These are phyloP conservation scores for Catostylus mosaicus DNA, from an alignment of 30 jellyfish, hydroid and myxozoan species.

Conservation along the genomic window DNA sequence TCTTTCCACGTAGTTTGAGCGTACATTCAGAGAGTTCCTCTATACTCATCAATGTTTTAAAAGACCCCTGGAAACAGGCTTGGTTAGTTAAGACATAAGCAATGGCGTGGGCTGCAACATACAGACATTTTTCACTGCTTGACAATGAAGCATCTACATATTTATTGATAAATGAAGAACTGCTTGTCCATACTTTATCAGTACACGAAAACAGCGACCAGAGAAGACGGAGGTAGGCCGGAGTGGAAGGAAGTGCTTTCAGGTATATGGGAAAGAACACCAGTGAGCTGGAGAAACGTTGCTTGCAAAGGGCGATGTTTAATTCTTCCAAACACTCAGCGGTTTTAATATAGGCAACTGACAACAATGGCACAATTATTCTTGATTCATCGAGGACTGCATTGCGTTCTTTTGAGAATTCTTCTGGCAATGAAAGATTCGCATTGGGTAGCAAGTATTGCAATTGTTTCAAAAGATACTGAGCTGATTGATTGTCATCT, in stretches of 20 bases:
- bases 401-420: conserved; percentile 42
- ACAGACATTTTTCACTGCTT: conserved; percentile 34
- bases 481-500: conserved; percentile 17
- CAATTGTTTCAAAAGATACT: conserved; percentile 26
- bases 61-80: conserved; percentile 32
- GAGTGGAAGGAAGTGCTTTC: conserved; percentile 66
- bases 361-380: conserved; percentile 73
- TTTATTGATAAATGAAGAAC: neutral
- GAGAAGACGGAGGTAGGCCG: conserved; percentile 83
- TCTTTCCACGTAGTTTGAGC: conserved; percentile 29
- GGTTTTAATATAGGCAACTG: conserved; percentile 27
- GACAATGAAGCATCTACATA: neutral
- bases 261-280: conserved; percentile 70
- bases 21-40: conserved; percentile 59
- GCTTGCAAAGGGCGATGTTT: conserved; percentile 83
- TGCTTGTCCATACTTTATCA: conserved; percentile 64
- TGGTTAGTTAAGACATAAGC: conserved; percentile 9
- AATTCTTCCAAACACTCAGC: conserved; percentile 75
- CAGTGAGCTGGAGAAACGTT: conserved; percentile 49
- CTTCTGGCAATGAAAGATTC: conserved; percentile 56
- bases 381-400: conserved; percentile 63
- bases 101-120: conserved; percentile 53
- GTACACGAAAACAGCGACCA: conserved; percentile 68
- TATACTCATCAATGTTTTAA: conserved; percentile 68
- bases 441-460: conserved; percentile 33